A percentile compares a stretch with the other conserved stretches of the same genome.
Conservation (phyloP, 2,113 vertebrate genomes). For the Fregata magnificens region DNA sequence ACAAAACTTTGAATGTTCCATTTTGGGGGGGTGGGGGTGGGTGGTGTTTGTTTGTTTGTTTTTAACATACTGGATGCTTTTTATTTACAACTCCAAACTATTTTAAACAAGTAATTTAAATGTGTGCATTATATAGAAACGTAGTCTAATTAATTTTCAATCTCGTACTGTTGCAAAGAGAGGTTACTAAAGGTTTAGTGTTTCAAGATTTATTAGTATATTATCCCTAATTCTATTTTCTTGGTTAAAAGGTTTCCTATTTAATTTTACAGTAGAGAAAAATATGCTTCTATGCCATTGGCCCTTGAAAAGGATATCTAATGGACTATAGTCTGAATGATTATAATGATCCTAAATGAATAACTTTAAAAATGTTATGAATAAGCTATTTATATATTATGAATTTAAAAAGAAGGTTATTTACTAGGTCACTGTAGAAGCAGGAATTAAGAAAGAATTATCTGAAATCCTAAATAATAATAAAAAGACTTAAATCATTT, state of each 20-base stretch:
- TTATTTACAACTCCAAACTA: background rate
- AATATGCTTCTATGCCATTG: background rate
- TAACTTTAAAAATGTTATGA: background rate
- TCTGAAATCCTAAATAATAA: background rate
- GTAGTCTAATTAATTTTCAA: background rate
- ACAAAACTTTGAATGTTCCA: accelerated
- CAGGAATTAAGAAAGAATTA: background rate
- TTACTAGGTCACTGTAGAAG: background rate
- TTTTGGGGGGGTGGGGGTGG: background rate
- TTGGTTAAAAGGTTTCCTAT: background rate
- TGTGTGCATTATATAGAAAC: background rate
- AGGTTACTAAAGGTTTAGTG: background rate
- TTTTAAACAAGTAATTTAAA: background rate
- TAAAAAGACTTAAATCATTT: background rate
- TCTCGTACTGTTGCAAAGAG: background rate
- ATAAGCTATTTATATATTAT: background rate
- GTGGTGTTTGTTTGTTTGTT: background rate
- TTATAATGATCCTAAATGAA: background rate
- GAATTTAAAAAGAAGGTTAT: background rate
- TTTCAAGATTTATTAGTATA: background rate
- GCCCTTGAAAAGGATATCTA: background rate
- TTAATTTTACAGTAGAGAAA: background rate
- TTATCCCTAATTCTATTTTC: background rate
- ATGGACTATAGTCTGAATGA: background rate
- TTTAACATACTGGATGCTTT: background rate